Percentiles rank a stretch among this genome's conserved stretches.
phyloP scores from a whole-genome alignment of 1,140 invertebrate genomes.

The Belonocnema kinseyi region DNA sequence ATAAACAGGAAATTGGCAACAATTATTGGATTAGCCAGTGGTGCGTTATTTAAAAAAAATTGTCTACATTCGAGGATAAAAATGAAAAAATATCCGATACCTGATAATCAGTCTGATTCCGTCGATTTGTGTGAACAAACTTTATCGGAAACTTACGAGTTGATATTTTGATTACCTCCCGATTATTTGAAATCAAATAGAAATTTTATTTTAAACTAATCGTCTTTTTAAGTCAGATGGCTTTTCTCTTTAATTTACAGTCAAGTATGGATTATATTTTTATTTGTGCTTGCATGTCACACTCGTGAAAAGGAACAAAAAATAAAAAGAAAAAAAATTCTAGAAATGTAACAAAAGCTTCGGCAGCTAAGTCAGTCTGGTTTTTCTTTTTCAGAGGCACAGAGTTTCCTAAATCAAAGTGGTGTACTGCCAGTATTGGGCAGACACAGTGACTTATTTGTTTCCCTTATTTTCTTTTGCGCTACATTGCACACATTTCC shows the following conservation, averaged over 20 bases:
- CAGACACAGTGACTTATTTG: conserved; percentile 69
- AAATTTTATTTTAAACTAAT: not conserved
- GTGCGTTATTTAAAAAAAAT: conserved; percentile 61
- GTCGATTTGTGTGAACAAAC: no score
- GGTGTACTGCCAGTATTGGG: conserved; percentile 69
- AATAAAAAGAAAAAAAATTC: conserved; percentile 46
- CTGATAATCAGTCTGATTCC: no score
- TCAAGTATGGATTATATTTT: no score
- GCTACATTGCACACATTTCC: not conserved
- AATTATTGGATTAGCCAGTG: conserved; percentile 70
- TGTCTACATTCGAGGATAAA: conserved; percentile 19
- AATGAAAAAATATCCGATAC: no score
- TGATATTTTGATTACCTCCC: not conserved
- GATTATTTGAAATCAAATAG: not conserved
- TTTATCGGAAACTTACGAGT: no score
- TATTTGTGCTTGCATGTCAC: conserved; percentile 20
- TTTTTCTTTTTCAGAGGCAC: conserved; percentile 73
- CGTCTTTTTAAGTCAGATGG: no score
- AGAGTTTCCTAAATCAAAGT: conserved; percentile 66
- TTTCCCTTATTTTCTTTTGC: conserved; percentile 34
- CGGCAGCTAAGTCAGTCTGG: conserved; percentile 67
- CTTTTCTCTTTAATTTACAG: no score
- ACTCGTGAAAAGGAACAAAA: conserved; percentile 4
- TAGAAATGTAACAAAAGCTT: conserved; percentile 60
- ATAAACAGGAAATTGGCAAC: conserved; percentile 67